Conservation (phyloP, 2,797 vertebrate genomes). For the Peromyscus aztecus region DNA sequence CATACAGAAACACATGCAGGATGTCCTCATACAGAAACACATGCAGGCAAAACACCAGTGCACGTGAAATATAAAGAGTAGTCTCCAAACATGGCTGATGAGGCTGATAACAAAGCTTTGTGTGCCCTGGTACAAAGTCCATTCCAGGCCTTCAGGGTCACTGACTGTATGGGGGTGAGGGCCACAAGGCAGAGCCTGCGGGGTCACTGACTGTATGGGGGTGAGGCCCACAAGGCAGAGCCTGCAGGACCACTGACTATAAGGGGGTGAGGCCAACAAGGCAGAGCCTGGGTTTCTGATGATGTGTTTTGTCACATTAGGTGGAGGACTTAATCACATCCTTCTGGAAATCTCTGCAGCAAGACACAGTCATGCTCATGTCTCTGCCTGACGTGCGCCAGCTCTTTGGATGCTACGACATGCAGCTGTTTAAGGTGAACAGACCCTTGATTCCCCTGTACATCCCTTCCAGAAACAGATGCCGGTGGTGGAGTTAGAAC, state of each 20-base stretch:
- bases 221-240: background rate
- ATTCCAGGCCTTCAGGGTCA: background rate
- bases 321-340: conserved; percentile 83
- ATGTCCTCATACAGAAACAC: background rate
- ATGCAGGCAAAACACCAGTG: background rate
- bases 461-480: background rate
- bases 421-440: conserved; percentile 87
- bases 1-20: background rate
- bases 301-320: conserved; percentile 52
- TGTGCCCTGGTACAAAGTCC: background rate
- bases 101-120: background rate
- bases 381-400: conserved; percentile 84
- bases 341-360: conserved; percentile 87
- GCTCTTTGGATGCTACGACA: conserved; percentile 84
- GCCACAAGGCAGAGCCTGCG: background rate
- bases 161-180: background rate
- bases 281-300: background rate
- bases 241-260: background rate
- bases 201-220: background rate
- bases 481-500: background rate
- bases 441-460: background rate
- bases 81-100: background rate
- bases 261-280: background rate
- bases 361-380: conserved; percentile 82
- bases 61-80: background rate